Evolutionary conservation across 2,888 invertebrate species (phyloP).

Genomic region (Microchrysa polita): DNA sequence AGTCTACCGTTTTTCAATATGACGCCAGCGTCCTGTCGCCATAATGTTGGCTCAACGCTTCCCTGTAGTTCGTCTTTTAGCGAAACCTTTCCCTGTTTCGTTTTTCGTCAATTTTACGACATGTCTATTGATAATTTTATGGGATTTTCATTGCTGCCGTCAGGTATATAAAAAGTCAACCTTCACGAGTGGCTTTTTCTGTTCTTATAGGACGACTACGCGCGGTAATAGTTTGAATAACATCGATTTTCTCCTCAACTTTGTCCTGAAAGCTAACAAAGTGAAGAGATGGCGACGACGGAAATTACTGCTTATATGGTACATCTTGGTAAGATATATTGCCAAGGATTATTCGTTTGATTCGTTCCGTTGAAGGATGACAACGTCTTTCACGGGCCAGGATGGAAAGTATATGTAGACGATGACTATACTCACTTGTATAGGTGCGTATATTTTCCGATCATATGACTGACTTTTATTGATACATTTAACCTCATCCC

Average conservation of each 20-base stretch:
- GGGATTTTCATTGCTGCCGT: slow-evolving; percentile 46
- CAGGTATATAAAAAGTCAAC: slow-evolving; percentile 45
- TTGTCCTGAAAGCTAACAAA: background rate
- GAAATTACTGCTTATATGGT: too few species aligned
- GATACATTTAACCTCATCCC: slow-evolving; percentile 25
- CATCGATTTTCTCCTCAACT: slow-evolving; percentile 17
- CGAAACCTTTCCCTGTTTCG: background rate
- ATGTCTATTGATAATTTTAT: slow-evolving; percentile 50
- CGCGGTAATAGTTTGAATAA: slow-evolving; percentile 27
- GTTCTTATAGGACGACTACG: too few species aligned
- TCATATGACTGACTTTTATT: slow-evolving; percentile 30
- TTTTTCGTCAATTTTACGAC: slow-evolving; percentile 46
- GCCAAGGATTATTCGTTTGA: slow-evolving; percentile 10
- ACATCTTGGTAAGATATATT: slow-evolving; percentile 18
- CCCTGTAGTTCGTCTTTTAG: background rate
- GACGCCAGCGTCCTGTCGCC: slow-evolving; percentile 17
- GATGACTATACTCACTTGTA: too few species aligned
- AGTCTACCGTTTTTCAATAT: slow-evolving; percentile 14
- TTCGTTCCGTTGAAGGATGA: slow-evolving; percentile 8
- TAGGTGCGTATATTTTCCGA: slow-evolving; percentile 14
- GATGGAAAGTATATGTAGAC: too few species aligned
- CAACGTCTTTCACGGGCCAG: background rate
- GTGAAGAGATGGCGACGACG: slow-evolving; percentile 20
- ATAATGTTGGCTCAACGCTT: slow-evolving; percentile 22
- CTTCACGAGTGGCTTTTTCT: slow-evolving; percentile 47